Base-by-base conservation (phyloP, 2,888 invertebrate species). In the Scaptomyza parva region DNA sequence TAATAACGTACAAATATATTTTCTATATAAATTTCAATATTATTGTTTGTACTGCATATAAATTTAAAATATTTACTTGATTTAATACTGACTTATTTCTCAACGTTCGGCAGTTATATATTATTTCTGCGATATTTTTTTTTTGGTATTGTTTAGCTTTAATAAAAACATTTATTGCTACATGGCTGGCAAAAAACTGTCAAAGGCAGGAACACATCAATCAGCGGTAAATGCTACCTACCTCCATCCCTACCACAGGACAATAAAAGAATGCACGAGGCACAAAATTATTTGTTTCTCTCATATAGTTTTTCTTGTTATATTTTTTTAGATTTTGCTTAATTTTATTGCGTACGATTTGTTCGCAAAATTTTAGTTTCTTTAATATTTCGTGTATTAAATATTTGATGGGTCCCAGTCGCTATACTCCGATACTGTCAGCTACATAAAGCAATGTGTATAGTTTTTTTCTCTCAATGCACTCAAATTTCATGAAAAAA, bases 371-470 rank as follows among this genome's bases (percentile, higher is more conserved):
- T 58, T 84, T 68, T 81, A 84, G 87, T 70, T 88, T 67, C 70
- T 74, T 88, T 61, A 88, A 82, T 85, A 84, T 70, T 82, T 63
- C 58, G 78, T 77, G 61, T 65, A 50, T 67, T 88, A 58, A 88
- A 82, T 82, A 88, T 82, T 82, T 82, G 60, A 82, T 84, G 53
- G 66, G 55, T 51, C 55, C 22, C 45, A 57, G 43, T 59, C 50
- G 40, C 30, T 43, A 26, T 59, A 52, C 41, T 37, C 30, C 61
- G 33, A 48, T 24, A 74, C 68, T 69, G 68, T 82, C 45, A 55
- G 73, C 70, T 55, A 62, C 70, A 82, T 73, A 86, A 83, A 72
- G 67, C 76, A 60, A 55, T 50, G 75, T 53, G 39, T 45, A 50
- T 41, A 55, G 12, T 18, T 41, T 7, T 35, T 65, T 65, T 65